Conservation (phyloP, 2,888 invertebrate species). For the Epirrita christyi region DNA sequence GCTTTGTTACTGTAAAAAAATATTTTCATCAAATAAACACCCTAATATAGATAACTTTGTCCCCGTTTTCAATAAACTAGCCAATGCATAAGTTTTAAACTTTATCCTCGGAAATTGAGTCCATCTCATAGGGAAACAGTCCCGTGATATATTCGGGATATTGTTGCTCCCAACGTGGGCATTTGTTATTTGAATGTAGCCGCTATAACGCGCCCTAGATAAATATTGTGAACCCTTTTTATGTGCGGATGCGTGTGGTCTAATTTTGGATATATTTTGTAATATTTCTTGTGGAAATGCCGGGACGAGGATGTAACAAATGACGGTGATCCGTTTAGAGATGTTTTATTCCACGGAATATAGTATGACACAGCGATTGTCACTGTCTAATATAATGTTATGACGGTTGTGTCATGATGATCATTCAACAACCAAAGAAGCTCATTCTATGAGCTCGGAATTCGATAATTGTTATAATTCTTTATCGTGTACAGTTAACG, state of each 20-base stretch:
- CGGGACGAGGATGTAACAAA: constrained; percentile 29
- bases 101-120: constrained; percentile 53
- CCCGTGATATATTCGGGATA: constrained; percentile 60
- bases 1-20: no score
- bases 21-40: not conserved
- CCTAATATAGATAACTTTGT: constrained; percentile 19
- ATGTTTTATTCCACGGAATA: constrained; percentile 27
- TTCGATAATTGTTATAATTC: no score
- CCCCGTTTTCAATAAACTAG: constrained; percentile 14
- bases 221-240: constrained; percentile 66
- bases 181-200: constrained; percentile 68
- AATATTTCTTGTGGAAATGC: constrained; percentile 45
- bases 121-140: no score
- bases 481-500: no score
- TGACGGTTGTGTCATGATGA: constrained; percentile 13
- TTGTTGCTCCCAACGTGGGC: constrained; percentile 59
- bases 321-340: constrained; percentile 26
- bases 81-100: constrained; percentile 19
- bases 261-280: constrained; percentile 54
- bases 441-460: no score
- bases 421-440: constrained; percentile 6
- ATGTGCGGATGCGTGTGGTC: constrained; percentile 51
- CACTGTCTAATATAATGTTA: constrained; percentile 19
- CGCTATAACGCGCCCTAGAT: constrained; percentile 65
- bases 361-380: constrained; percentile 25